These are phyloP conservation scores for Nestor notabilis DNA, from an alignment of 2,113 vertebrate species.

Conservation along the genomic window DNA sequence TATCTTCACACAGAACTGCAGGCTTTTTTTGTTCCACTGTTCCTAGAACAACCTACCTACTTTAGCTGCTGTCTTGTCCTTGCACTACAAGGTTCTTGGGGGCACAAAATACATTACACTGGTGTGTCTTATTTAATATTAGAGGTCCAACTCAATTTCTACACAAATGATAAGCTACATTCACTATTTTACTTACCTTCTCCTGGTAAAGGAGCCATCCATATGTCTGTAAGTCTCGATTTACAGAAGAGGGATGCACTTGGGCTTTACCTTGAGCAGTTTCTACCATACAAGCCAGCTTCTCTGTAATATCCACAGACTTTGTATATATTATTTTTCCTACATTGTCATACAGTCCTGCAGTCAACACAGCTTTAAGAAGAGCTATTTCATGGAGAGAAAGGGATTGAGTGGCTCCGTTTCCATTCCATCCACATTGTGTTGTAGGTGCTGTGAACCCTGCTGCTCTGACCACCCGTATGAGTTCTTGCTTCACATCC, in stretches of 20 bases:
- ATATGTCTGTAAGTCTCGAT: conserved; percentile 87
- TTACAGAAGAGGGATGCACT: conserved; percentile 94
- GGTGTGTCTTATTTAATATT: not conserved
- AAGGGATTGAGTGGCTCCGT: conserved; percentile 23
- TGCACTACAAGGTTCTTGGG: not conserved
- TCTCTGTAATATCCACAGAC: conserved; percentile 90
- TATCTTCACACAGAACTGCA: not conserved
- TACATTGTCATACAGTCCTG: conserved; percentile 93
- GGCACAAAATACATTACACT: not conserved
- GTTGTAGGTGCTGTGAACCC: conserved; percentile 79
- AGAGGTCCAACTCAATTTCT: not conserved
- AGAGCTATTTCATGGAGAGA: conserved; percentile 83
- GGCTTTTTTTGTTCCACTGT: not conserved
- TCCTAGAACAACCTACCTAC: not conserved
- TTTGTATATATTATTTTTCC: conserved; percentile 85
- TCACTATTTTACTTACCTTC: conserved; percentile 79
- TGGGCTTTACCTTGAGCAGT: conserved; percentile 93
- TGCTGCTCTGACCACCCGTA: conserved; percentile 88
- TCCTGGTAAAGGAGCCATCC: conserved; percentile 98
- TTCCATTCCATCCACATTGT: conserved; percentile 28
- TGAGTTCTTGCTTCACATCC: conserved; percentile 92
- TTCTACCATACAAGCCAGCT: conserved; percentile 86
- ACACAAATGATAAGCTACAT: not conserved
- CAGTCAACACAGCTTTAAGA: conserved; percentile 89
- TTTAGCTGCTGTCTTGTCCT: not conserved